Conservation (phyloP, 2,113 vertebrate species). For the Amazona vittata region DNA sequence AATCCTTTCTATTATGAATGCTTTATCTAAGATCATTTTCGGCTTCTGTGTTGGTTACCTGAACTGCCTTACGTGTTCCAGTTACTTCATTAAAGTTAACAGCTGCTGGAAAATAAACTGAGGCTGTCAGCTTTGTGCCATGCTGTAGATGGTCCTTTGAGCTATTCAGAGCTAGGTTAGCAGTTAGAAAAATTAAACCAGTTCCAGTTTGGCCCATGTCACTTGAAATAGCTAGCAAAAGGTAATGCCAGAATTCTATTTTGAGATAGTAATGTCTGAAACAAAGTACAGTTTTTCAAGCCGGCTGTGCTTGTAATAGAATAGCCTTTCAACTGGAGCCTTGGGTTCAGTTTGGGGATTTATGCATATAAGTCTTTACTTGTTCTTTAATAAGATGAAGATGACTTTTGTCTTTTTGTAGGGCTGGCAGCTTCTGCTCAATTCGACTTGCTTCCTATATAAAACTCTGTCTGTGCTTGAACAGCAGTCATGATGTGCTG, state of each 20-base stretch:
- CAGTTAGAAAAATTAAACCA: conserved; percentile 7
- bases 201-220: background rate
- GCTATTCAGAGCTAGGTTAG: background rate
- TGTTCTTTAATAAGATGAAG: background rate
- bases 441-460: background rate
- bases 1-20: background rate
- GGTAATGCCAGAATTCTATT: conserved; percentile 5
- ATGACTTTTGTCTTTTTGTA: background rate
- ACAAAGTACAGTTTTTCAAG: background rate
- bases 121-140: background rate
- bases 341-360: background rate
- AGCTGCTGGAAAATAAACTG: background rate
- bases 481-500: background rate
- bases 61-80: background rate
- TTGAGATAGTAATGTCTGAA: conserved; percentile 17
- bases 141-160: background rate
- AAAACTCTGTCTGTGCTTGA: background rate
- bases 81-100: background rate
- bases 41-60: background rate
- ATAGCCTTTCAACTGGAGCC: background rate
- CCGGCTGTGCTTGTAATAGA: background rate
- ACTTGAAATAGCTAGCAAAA: background rate
- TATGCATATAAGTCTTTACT: background rate
- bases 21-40: background rate
- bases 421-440: background rate